Conservation (phyloP, 2,113 vertebrate species). For the Colistium nudipinnis region DNA sequence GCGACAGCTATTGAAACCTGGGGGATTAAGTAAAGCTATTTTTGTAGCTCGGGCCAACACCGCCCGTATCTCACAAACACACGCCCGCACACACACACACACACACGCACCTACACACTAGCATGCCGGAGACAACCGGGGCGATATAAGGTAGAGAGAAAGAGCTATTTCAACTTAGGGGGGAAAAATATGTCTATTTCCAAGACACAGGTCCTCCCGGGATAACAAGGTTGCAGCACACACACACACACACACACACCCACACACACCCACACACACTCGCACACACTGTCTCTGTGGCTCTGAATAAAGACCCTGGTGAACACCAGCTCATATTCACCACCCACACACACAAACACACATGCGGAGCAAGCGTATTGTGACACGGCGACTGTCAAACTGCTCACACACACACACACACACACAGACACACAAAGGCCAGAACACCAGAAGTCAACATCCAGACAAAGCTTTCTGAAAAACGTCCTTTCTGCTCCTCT, state of each 20-base stretch:
- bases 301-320: constrained; percentile 9
- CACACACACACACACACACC: background rate
- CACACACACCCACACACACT: too few relatives aligned
- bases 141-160: constrained; percentile 57
- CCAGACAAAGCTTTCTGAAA: constrained; percentile 1
- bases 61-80: constrained; percentile 15
- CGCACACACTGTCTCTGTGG: background rate
- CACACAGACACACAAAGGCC: background rate
- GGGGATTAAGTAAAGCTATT: constrained; percentile 72
- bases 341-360: constrained; percentile 18
- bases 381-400: constrained; percentile 44
- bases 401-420: constrained; percentile 31
- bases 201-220: constrained; percentile 32
- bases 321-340: constrained; percentile 28
- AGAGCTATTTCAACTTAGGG: constrained; percentile 42
- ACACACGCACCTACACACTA: constrained; percentile 40
- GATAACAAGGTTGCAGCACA: constrained; percentile 17
- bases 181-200: constrained; percentile 25
- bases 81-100: too few relatives aligned
- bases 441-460: constrained; percentile 29
- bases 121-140: constrained; percentile 34
- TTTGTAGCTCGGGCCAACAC: constrained; percentile 44
- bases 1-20: constrained; percentile 66
- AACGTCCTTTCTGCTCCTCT: constrained; percentile 12
- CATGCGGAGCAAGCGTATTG: constrained; percentile 10